Evolutionary conservation across 2,888 invertebrate species (phyloP), one percentile per base, ranked within the genome.

Genomic region (Ichneumon xanthorius): DNA sequence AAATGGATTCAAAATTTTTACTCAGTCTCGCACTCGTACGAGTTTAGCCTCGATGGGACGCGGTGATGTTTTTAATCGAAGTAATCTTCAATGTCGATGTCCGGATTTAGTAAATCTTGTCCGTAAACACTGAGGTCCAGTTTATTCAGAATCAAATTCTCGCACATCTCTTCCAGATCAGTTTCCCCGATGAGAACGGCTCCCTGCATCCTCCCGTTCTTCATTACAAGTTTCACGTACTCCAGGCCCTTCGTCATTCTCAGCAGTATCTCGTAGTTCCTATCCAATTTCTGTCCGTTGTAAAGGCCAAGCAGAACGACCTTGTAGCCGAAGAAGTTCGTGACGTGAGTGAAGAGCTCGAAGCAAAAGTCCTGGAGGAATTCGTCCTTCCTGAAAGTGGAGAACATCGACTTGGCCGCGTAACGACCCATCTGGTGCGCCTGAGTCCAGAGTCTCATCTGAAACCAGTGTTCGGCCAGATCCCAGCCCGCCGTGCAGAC

Each of bases 1-100:
- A 30, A 30, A 5, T 5, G 4, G 26, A 2, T 26, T 26, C 26
- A 26, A 26, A 26, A 26, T 26, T 2, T 26, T 26, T 26, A 3
- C 26, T 30, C 5, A 5, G 30, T 30, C 30, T 30, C 30, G 30
- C 30, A 30, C 4, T 30, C 4, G 5, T 30, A 5, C 26, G 33
- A 7, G 33, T 33, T 33, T 33, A 6, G 33, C 33, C 1, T 7
- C 6, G 26, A 26, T 3, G 26, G 26, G 26, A 26, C 26, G 26
- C 33, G 22, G 22, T 7, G 14, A 14, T 14, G 53, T 65, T 26
- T n/a, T 94, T 94, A 99, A 95, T 99, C 99, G 96, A 99, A 99
- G 95, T 98, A 99, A 95, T 99, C 99, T 94, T 99, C 99, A 91
- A 99, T 98, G 93, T 99, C 99, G 92, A 99, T 97, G 93, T 98